Evolutionary conservation across 2,888 invertebrate species (phyloP).

Genomic region (Bombylius major): DNA sequence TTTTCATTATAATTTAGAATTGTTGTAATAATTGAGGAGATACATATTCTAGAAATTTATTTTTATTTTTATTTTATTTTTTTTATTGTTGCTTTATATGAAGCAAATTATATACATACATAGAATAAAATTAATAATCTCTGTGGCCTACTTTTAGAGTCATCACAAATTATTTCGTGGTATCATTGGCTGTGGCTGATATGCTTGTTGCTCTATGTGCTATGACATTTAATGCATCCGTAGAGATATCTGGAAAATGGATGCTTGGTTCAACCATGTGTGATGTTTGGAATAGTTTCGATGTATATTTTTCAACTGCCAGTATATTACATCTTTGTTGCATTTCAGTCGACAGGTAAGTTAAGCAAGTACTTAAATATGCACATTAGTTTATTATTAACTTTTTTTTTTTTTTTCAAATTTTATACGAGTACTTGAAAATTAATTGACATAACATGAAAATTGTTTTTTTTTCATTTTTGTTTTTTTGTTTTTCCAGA

Average conservation of each 20-base stretch:
- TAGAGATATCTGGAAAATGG: conserved; percentile 78
- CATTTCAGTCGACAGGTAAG: conserved; percentile 68
- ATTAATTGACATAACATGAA: no score
- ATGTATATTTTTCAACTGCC: conserved; percentile 86
- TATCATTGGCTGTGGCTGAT: conserved; percentile 87
- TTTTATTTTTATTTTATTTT: neutral
- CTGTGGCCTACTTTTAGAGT: conserved; percentile 39
- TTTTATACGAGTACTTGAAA: no score
- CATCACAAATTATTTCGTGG: conserved; percentile 92
- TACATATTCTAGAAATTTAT: no score
- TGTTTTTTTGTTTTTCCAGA: conserved; percentile 38
- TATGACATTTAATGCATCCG: conserved; percentile 85
- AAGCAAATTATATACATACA: neutral
- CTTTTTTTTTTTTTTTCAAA: no score
- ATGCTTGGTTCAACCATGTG: conserved; percentile 82
- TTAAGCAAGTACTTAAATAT: neutral
- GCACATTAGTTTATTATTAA: no score
- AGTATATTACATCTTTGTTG: conserved; percentile 89
- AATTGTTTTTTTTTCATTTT: neutral
- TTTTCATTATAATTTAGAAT: no score
- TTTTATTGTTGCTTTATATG: no score
- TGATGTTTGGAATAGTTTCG: conserved; percentile 87
- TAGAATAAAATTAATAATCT: neutral
- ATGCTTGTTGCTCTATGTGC: conserved; percentile 84
- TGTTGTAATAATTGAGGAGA: no score